phyloP scores from a whole-genome alignment of 2,797 vertebrate genomes.

The Hippopotamyrus pictus region DNA sequence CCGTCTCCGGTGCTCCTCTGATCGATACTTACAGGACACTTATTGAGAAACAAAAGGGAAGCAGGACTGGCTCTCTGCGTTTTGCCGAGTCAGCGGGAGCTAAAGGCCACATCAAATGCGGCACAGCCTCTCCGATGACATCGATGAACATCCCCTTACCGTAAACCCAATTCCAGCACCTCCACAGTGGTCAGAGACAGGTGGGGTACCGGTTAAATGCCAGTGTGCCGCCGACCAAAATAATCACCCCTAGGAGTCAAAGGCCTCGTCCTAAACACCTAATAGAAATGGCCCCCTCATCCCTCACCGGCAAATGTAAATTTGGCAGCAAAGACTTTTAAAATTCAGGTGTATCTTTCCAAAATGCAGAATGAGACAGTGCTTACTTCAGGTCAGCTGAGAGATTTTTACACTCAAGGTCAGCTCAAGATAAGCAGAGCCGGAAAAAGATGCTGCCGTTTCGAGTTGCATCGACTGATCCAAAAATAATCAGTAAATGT shows the following conservation, averaged over 20 bases:
- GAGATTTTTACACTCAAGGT: conserved; percentile 2
- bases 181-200: conserved; percentile 65
- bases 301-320: conserved; percentile 60
- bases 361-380: neutral
- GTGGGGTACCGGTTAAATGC: conserved; percentile 59
- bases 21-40: conserved; percentile 60
- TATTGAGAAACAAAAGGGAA: conserved; percentile 27
- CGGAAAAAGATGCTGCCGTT: conserved; percentile 1
- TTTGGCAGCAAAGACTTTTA: conserved; percentile 55
- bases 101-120: conserved; percentile 62
- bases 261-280: conserved; percentile 49
- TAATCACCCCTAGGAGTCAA: conserved; percentile 59
- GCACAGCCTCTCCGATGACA: conserved; percentile 31
- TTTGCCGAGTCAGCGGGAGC: conserved; percentile 62
- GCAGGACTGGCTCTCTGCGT: neutral
- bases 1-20: conserved; percentile 41
- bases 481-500: conserved; percentile 1
- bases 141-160: conserved; percentile 24
- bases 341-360: conserved; percentile 1
- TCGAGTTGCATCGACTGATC: neutral
- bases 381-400: neutral
- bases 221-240: conserved; percentile 61
- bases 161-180: conserved; percentile 15
- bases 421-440: neutral
- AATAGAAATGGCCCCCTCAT: conserved; percentile 43